Evolutionary conservation across 2,113 vertebrate species (phyloP).

Genomic region (Alethe castanea): DNA sequence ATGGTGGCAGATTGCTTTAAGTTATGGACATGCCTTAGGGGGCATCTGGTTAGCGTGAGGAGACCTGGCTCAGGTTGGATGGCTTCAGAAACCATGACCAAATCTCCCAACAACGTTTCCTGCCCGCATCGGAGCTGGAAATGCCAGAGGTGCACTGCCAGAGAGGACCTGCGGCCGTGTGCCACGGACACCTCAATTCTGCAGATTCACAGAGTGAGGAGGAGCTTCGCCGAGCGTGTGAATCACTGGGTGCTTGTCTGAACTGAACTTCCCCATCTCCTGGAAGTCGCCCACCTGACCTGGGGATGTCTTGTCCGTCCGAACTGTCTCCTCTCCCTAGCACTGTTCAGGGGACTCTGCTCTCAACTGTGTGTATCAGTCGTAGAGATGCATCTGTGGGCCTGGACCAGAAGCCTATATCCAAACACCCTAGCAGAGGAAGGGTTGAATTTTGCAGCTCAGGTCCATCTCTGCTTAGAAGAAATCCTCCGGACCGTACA

Average conservation of each 20-base stretch:
- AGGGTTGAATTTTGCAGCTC: conserved; percentile 65
- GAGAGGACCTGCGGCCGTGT: neutral
- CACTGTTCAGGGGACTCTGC: conserved; percentile 63
- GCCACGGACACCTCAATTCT: conserved; percentile 32
- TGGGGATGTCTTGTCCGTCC: conserved; percentile 49
- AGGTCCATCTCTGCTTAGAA: conserved; percentile 65
- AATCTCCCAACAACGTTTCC: conserved; percentile 43
- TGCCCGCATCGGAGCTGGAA: conserved; percentile 42
- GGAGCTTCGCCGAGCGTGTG: neutral
- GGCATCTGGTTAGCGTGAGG: neutral
- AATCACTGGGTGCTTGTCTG: conserved; percentile 63
- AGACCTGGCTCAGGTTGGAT: conserved; percentile 41
- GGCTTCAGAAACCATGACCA: conserved; percentile 54
- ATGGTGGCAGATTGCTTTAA: conserved; percentile 36
- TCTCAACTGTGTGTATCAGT: conserved; percentile 55
- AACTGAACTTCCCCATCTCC: conserved; percentile 43
- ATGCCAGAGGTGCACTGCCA: conserved; percentile 31
- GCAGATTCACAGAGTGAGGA: conserved; percentile 52
- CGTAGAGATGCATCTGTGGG: conserved; percentile 30
- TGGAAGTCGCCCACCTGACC: conserved; percentile 20
- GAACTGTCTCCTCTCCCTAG: conserved; percentile 61
- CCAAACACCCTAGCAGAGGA: conserved; percentile 55
- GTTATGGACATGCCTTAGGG: neutral
- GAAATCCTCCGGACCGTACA: conserved; percentile 33
- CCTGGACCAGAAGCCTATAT: conserved; percentile 64